Evolutionary conservation across 1,140 invertebrate genomes (phyloP).

Genomic region (Oryzaephilus surinamensis): DNA sequence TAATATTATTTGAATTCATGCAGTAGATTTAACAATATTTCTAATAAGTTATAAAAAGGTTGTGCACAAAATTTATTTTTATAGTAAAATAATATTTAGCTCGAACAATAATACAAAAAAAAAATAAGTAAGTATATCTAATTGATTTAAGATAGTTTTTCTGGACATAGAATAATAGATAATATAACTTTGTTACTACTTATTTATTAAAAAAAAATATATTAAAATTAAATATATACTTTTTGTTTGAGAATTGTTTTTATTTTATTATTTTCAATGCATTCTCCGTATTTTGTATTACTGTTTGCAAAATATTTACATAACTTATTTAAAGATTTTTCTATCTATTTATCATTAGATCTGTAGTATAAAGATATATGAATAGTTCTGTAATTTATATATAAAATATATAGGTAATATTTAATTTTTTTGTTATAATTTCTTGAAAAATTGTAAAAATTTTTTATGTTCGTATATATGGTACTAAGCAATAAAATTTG

Average conservation of each 20-base stretch:
- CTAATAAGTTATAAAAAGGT: constrained; percentile 7
- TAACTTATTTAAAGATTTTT: constrained; percentile 6
- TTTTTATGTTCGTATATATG: constrained; percentile 21
- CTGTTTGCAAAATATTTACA: too few relatives aligned
- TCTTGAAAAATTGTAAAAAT: background rate
- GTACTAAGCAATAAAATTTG: constrained; percentile 27
- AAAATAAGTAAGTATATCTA: too few relatives aligned
- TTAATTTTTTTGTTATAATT: constrained; percentile 6
- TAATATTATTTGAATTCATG: too few relatives aligned
- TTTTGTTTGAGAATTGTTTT: constrained; percentile 7
- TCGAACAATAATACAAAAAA: too few relatives aligned
- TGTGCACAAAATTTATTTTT: constrained; percentile 5
- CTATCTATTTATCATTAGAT: constrained; percentile 7
- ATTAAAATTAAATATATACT: constrained; percentile 7
- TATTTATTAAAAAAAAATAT: constrained; percentile 5
- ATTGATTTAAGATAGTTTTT: background rate
- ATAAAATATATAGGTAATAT: constrained; percentile 4
- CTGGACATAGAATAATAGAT: background rate
- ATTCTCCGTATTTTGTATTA: too few relatives aligned
- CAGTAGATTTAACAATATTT: too few relatives aligned
- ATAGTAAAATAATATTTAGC: constrained; percentile 3
- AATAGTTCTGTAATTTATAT: too few relatives aligned
- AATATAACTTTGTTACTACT: background rate
- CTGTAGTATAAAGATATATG: constrained; percentile 4
- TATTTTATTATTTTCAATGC: too few relatives aligned